These are phyloP conservation scores for Ophiodon elongatus DNA, from an alignment of 2,113 vertebrate genomes.

Conservation along the genomic window DNA sequence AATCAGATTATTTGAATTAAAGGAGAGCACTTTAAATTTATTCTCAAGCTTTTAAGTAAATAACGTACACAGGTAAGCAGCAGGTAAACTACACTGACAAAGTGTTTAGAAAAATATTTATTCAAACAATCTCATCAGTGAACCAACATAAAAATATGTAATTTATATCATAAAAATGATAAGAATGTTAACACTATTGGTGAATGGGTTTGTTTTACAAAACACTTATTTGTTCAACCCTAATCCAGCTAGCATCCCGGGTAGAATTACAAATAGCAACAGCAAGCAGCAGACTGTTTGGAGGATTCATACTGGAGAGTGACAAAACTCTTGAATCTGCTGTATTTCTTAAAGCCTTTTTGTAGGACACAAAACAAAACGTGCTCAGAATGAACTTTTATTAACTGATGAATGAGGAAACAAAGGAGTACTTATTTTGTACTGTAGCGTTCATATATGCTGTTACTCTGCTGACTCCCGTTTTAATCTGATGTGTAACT, in stretches of 20 bases:
- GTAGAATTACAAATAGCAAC: slow-evolving; percentile 15
- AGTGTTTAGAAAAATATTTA: background rate
- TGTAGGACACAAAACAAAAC: background rate
- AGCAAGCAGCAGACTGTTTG: background rate
- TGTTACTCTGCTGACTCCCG: background rate
- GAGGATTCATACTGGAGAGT: background rate
- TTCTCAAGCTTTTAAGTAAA: background rate
- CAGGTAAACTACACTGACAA: background rate
- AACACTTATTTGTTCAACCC: slow-evolving; percentile 7
- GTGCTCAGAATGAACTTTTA: background rate
- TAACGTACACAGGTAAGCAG: background rate
- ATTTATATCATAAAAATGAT: background rate
- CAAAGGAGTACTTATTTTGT: background rate
- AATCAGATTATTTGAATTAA: background rate
- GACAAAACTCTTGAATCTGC: background rate
- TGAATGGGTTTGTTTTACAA: slow-evolving; percentile 7
- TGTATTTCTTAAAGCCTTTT: background rate
- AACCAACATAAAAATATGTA: background rate
- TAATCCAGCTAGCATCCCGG: background rate
- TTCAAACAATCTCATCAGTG: background rate
- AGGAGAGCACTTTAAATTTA: background rate
- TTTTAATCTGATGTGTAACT: background rate
- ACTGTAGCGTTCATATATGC: background rate
- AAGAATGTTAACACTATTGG: background rate
- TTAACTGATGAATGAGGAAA: background rate